Evolutionary conservation across 2,797 vertebrate genomes (phyloP), one percentile per base, ranked within the genome.

Genomic region (Vireo griseus): DNA sequence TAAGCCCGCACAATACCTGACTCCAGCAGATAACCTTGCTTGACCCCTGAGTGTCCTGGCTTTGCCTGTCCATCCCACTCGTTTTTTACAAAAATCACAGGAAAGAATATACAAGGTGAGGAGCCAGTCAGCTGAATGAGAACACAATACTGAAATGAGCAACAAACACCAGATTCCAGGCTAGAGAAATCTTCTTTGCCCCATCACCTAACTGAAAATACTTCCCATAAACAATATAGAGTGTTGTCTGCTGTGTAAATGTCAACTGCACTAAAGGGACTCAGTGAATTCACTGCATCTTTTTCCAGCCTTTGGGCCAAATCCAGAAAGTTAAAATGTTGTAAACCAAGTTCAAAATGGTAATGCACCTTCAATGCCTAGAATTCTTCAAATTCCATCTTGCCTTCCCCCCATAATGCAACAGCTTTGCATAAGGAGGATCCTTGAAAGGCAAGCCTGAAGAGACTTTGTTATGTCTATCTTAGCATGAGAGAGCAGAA

Each of bases 331-430:
- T 16, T 26, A 59, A 51, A 71, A 57, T 28, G 19, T 48, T 83
- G 25, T 65, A 76, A 72, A n/a, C 31, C 40, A 76, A 44, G 31
- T 71, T 85, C 50, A 75, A 33, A 78, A 75, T 37, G 15, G 12
- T 58, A 62, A 54, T 0, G 0, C 35, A 55, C 10, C n/a, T 40
- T 63, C 74, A 68, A 15, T 40, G 31, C 33, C 24, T 73, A 80
- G 26, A 19, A 13, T 74, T 77, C 37, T 74, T 61, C 61, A 73
- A 86, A 80, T 50, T 7, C 16, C 48, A 89, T 29, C 59, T 77
- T 69, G 45, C 3, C 58, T 51, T 11, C 17, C 3, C 29, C 22
- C 3, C 0, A 16, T 45, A 78, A 35, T 0, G 9, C 28, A 44
- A 50, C 18, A 35, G 39, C 16, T 91, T 80, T 44, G 8, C 40